Evolutionary conservation across 2,888 invertebrate genomes (phyloP), one percentile per base, ranked within the genome.

Genomic region (Apotomis betuletana): DNA sequence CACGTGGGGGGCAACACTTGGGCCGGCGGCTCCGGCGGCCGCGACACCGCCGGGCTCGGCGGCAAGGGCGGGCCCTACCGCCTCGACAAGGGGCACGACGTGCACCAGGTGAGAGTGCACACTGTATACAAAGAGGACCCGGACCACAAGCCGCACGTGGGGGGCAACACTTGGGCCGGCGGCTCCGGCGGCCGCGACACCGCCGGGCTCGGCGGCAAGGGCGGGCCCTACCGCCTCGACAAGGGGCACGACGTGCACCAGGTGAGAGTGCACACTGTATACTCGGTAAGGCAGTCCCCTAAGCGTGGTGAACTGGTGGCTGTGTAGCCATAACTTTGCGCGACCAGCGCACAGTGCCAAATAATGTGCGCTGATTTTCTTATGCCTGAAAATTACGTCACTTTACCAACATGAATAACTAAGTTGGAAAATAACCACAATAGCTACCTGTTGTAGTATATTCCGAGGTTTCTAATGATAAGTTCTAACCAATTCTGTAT

Each of bases 1-100:
- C 99, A 99, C 89, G 98, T 98, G 57, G 99, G 99, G 46, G 99
- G 99, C 0, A 98, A 98, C 85, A 98, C 96, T 0, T 99, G 99
- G 99, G 98, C 99, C 60, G 98, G 99, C 46, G 99, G 99, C 65
- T 97, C 96, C 9, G 98, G 98, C 51, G 98, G 98, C 36, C 93
- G 98, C 70, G 98, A 98, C 85, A 99, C 99, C 0, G 98, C 99
- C 0, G 99, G 99, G 0, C 92, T 99, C 55, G 99, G 99, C 9
- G 99, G 99, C 1, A 97, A 98, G 88, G 99, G 99, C 15, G 99
- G 99, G 0, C 99, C 99, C 0, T 99, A 98, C 90, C 94, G 99
- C 0, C 92, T 99, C 12, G 99, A 99, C 87, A 97, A 97, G 69
- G 99, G 99, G 0, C 98, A 99, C 80, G 95, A 96, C 75, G 98